phyloP scores from a whole-genome alignment of 2,888 invertebrate species.

The Tenthredo mesomela region DNA sequence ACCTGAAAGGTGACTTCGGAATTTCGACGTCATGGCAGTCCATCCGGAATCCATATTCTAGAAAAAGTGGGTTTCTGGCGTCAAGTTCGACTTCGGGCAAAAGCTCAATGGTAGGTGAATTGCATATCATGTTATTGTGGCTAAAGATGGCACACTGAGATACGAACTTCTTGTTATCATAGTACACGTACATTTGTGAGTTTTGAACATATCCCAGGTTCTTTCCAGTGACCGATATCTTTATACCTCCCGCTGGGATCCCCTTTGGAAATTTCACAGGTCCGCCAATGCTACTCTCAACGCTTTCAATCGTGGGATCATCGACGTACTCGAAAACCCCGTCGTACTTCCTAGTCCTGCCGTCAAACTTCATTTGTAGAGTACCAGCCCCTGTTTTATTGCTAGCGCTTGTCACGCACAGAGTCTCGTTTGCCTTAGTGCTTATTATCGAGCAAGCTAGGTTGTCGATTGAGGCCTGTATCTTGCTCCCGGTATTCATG shows the following conservation, averaged over 20 bases:
- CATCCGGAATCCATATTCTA: conserved; percentile 97
- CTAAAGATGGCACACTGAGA: conserved; percentile 85
- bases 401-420: conserved; percentile 91
- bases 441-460: conserved; percentile 90
- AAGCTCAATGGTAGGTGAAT: conserved; percentile 90
- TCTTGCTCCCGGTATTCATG: conserved; percentile 97
- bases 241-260: conserved; percentile 95
- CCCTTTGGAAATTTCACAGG: conserved; percentile 91
- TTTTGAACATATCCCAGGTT: conserved; percentile 94
- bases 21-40: conserved; percentile 95
- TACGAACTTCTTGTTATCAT: conserved; percentile 89
- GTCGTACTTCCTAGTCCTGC: conserved; percentile 88
- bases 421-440: conserved; percentile 88
- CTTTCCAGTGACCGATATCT: conserved; percentile 92
- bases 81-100: conserved; percentile 84
- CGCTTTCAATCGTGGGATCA: conserved; percentile 92
- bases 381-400: conserved; percentile 84
- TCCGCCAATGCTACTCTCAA: conserved; percentile 89
- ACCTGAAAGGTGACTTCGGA: conserved; percentile 83
- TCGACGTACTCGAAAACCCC: conserved; percentile 93
- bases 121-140: conserved; percentile 91
- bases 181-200: conserved; percentile 96
- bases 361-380: conserved; percentile 93
- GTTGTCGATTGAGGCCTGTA: conserved; percentile 92
- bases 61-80: conserved; percentile 88